Evolutionary conservation across 2,113 vertebrate species (phyloP).

Genomic region (Amblyornis subalaris): DNA sequence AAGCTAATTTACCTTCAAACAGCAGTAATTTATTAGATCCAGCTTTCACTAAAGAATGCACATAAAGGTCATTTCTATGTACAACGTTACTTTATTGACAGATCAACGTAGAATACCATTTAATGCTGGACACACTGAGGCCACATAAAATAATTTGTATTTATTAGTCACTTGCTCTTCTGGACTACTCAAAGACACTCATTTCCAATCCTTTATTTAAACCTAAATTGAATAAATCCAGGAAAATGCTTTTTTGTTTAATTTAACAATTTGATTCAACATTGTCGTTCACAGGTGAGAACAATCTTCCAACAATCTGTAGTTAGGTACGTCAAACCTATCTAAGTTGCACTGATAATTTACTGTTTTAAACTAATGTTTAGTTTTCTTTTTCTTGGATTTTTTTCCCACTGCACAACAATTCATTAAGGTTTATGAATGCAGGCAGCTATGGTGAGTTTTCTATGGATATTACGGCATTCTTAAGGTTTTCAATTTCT

Average conservation of each 20-base stretch:
- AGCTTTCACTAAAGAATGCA: slow-evolving; percentile 43
- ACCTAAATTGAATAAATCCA: neutral
- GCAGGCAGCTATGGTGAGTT: neutral
- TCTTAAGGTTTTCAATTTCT: neutral
- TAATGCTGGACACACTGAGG: neutral
- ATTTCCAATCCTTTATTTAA: slow-evolving; percentile 11
- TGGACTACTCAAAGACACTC: neutral
- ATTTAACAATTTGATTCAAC: neutral
- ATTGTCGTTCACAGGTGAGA: neutral
- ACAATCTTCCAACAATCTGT: neutral
- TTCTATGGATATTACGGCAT: neutral
- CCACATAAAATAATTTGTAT: slow-evolving; percentile 12
- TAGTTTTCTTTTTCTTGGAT: neutral
- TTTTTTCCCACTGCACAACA: neutral
- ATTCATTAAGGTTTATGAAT: neutral
- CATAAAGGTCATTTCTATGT: slow-evolving; percentile 25
- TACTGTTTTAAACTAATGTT: neutral
- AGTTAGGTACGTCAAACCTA: neutral
- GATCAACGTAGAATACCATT: slow-evolving; percentile 31
- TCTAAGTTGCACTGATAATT: neutral
- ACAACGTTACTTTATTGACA: slow-evolving; percentile 69
- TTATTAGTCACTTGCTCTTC: slow-evolving; percentile 10
- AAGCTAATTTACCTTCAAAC: slow-evolving; percentile 42
- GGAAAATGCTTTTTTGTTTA: neutral
- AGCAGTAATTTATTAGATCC: slow-evolving; percentile 37